A percentile compares a stretch with the other conserved stretches of the same genome.
phyloP scores from a whole-genome alignment of 2,888 invertebrate genomes.

The Tachystola acroxantha region DNA sequence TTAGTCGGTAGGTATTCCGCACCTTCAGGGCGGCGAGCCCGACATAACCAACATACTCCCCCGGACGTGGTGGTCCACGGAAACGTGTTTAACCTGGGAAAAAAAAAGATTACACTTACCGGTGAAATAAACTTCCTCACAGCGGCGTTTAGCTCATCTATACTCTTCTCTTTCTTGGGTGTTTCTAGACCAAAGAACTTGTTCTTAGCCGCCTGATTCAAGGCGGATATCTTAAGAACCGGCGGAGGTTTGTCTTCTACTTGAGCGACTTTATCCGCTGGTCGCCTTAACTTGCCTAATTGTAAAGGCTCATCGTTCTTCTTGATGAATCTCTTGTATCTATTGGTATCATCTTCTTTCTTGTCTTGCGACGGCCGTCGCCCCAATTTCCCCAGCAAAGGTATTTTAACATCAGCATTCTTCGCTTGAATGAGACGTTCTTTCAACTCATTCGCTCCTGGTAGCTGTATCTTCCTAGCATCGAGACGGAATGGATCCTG shows the following conservation, averaged over 20 bases:
- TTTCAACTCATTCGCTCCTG: constrained; percentile 42
- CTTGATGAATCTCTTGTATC: constrained; percentile 46
- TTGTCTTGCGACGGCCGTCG: constrained; percentile 52
- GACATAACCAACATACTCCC: no score
- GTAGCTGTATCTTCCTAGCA: constrained; percentile 38
- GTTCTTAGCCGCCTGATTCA: constrained; percentile 63
- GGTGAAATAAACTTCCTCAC: constrained; percentile 69
- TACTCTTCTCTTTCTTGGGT: constrained; percentile 52
- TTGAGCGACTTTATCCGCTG: constrained; percentile 38
- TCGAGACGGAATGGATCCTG: constrained; percentile 44
- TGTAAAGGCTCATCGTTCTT: constrained; percentile 62
- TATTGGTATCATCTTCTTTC: constrained; percentile 47
- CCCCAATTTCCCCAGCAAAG: constrained; percentile 55
- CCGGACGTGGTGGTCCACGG: no score
- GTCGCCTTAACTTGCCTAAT: constrained; percentile 55
- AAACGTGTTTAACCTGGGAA: no score
- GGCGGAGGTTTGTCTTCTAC: constrained; percentile 42
- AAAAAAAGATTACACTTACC: constrained; percentile 51
- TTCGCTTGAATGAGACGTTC: constrained; percentile 47
- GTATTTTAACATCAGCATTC: constrained; percentile 50
- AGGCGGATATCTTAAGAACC: constrained; percentile 52
- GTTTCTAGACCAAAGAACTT: constrained; percentile 64
- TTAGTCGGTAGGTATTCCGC: no score
- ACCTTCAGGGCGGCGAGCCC: no score
- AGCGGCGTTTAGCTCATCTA: constrained; percentile 62